Conservation (phyloP, 2,797 vertebrate species). For the Alca torda region DNA sequence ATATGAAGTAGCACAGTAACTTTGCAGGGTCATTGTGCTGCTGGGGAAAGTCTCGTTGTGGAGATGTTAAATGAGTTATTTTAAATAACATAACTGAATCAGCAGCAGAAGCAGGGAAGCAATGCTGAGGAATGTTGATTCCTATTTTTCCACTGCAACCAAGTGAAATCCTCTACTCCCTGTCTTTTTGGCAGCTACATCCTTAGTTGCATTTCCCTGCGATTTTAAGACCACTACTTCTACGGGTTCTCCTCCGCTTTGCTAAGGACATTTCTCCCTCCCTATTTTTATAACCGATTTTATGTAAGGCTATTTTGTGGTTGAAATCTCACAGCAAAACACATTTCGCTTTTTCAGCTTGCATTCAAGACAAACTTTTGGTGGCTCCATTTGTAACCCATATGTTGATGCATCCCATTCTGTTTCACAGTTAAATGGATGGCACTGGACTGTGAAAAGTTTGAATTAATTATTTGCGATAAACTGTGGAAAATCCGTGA, state of each 20-base stretch:
- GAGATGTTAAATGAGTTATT: background rate
- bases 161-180: background rate
- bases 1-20: background rate
- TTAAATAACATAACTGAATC: background rate
- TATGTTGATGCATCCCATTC: conserved; percentile 64
- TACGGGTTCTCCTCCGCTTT: background rate
- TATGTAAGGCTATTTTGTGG: conserved; percentile 31
- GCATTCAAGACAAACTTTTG: conserved; percentile 69
- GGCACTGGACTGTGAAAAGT: conserved; percentile 64
- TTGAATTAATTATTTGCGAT: conserved; percentile 64
- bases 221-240: background rate
- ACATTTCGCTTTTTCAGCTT: conserved; percentile 61
- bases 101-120: background rate
- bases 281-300: conserved; percentile 18
- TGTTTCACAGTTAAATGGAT: conserved; percentile 68
- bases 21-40: background rate
- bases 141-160: background rate
- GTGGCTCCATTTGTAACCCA: conserved; percentile 68
- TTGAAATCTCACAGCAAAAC: conserved; percentile 61
- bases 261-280: background rate
- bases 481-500: conserved; percentile 59
- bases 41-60: background rate
- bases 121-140: background rate
- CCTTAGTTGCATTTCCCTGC: background rate
- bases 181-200: background rate